Evolutionary conservation across 2,888 invertebrate species (phyloP).

Genomic region (Temnothorax unifasciatus): DNA sequence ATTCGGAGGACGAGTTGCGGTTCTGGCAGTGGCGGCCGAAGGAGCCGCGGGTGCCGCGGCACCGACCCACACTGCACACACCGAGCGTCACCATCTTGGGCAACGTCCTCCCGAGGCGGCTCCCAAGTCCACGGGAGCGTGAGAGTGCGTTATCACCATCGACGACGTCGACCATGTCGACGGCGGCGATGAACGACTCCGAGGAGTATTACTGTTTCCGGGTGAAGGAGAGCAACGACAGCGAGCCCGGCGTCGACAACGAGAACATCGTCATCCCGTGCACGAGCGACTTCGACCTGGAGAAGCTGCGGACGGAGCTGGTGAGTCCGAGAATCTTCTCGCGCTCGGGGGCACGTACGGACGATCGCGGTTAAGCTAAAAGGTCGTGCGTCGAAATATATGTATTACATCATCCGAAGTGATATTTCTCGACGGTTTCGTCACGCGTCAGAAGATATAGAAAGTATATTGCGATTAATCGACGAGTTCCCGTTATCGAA

Average conservation of each 20-base stretch:
- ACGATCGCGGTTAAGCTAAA: no score
- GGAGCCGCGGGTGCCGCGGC: no score
- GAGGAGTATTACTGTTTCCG: neutral
- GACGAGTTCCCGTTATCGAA: neutral
- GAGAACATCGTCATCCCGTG: neutral
- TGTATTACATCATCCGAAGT: no score
- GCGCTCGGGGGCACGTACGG: no score
- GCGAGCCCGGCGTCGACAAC: neutral
- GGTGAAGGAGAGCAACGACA: neutral
- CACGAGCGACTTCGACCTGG: neutral
- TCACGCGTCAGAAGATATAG: no score
- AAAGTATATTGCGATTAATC: neutral
- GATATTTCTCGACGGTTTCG: neutral
- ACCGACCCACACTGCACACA: no score
- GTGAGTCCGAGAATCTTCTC: neutral
- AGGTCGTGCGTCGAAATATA: no score
- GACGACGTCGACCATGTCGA: neutral
- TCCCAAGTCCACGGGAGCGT: neutral
- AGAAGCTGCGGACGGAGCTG: neutral
- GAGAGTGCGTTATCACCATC: neutral
- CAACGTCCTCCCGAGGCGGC: neutral
- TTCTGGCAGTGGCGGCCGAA: no score
- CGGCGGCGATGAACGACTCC: neutral
- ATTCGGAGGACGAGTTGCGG: no score
- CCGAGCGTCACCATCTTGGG: constrained; percentile 28